phyloP scores from a whole-genome alignment of 2,888 invertebrate species.

The Alcis repandata region DNA sequence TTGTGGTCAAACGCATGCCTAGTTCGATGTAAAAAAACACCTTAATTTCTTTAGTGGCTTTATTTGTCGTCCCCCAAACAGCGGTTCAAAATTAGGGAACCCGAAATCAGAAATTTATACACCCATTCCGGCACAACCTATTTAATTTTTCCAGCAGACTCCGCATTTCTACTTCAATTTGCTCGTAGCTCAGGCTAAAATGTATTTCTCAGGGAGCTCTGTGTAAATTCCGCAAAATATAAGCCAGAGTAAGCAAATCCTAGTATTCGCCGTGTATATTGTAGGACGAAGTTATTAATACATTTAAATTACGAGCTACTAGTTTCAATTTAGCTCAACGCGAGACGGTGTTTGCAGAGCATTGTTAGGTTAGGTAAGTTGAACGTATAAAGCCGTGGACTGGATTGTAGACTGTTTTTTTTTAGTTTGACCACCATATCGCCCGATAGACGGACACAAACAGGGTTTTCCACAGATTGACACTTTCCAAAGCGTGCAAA shows the following conservation, averaged over 20 bases:
- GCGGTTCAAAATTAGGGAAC: not conserved
- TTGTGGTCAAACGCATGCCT: too few relatives aligned
- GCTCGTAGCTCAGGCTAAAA: not conserved
- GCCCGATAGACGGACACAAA: too few relatives aligned
- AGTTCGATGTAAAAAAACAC: too few relatives aligned
- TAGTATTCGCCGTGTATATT: slow-evolving; percentile 24
- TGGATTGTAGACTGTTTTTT: too few relatives aligned
- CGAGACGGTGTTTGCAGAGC: slow-evolving; percentile 26
- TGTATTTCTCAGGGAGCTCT: not conserved
- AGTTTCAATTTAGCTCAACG: slow-evolving; percentile 36
- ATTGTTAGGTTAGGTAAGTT: slow-evolving; percentile 40
- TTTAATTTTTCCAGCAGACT: not conserved
- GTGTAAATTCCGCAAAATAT: not conserved
- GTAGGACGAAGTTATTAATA: slow-evolving; percentile 44
- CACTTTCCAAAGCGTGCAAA: too few relatives aligned
- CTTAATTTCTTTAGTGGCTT: too few relatives aligned
- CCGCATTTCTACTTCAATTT: slow-evolving; percentile 1
- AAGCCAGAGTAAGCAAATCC: slow-evolving; percentile 11
- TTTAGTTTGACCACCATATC: too few relatives aligned
- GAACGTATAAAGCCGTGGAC: slow-evolving; percentile 8
- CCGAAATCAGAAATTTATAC: not conserved
- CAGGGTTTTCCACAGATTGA: too few relatives aligned
- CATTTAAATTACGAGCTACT: slow-evolving; percentile 44
- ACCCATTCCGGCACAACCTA: not conserved
- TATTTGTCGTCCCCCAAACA: too few relatives aligned